Evolutionary conservation across 2,888 invertebrate species (phyloP).

Genomic region (Leptogaster cylindrica): DNA sequence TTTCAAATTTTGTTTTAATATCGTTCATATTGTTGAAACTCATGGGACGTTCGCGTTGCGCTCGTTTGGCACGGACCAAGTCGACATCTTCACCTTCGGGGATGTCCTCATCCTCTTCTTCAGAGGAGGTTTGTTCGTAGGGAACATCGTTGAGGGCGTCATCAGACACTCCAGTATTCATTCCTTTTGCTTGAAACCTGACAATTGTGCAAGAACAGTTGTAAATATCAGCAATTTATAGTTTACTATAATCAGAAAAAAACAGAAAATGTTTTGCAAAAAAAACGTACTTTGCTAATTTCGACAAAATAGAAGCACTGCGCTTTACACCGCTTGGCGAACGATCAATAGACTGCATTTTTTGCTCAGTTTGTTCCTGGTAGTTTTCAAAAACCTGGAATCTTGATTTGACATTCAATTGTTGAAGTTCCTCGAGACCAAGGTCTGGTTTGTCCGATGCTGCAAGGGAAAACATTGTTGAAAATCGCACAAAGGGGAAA

Average conservation of each 20-base stretch:
- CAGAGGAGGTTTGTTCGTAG: conserved; percentile 67
- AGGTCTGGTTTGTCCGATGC: conserved; percentile 87
- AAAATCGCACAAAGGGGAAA: no score
- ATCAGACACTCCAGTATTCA: conserved; percentile 80
- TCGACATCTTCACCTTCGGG: conserved; percentile 66
- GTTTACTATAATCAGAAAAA: neutral
- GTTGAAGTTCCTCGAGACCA: conserved; percentile 81
- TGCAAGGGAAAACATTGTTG: conserved; percentile 57
- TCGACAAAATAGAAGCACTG: conserved; percentile 78
- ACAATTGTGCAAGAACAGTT: no score
- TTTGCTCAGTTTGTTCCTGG: conserved; percentile 53
- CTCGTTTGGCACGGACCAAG: conserved; percentile 66
- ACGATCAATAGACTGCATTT: conserved; percentile 44
- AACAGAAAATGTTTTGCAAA: conserved; percentile 40
- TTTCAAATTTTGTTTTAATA: conserved; percentile 82
- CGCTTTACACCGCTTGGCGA: conserved; percentile 63
- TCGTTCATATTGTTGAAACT: conserved; percentile 84
- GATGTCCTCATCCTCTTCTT: conserved; percentile 59
- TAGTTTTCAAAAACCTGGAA: conserved; percentile 80
- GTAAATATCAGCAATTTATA: neutral
- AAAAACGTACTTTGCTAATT: conserved; percentile 74
- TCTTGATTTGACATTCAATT: conserved; percentile 81
- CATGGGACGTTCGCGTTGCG: conserved; percentile 75
- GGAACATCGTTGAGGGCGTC: conserved; percentile 77
- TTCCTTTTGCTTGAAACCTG: conserved; percentile 82